Conservation (phyloP, 2,797 vertebrate species). For the Chaetophractus vellerosus region DNA sequence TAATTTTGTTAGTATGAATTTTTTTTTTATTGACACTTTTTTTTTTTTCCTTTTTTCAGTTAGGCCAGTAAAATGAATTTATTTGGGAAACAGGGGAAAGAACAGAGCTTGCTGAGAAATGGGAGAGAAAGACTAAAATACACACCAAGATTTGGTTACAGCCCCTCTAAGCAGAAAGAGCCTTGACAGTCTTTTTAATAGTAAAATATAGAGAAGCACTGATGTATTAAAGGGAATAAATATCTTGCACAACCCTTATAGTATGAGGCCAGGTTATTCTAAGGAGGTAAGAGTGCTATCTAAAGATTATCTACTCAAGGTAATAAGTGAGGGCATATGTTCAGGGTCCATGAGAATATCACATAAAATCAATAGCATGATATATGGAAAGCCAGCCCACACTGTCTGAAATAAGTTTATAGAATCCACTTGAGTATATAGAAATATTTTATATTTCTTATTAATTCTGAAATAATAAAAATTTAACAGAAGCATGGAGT, state of each 20-base stretch:
- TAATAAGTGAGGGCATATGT: conserved; percentile 12
- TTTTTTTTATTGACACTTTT: neutral
- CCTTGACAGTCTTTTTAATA: neutral
- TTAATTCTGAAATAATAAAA: conserved; percentile 21
- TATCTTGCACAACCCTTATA: neutral
- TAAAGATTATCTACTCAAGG: conserved; percentile 4
- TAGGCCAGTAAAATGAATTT: no score
- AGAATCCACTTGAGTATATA: neutral
- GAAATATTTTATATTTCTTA: conserved; percentile 10
- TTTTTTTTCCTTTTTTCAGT: neutral
- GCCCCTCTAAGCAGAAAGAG: no score
- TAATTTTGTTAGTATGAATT: conserved; percentile 27
- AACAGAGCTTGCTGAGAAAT: no score
- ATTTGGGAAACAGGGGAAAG: no score
- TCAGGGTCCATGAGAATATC: neutral
- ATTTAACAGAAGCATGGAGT: neutral
- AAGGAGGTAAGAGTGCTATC: neutral
- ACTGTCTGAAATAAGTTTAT: neutral
- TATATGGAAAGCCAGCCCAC: neutral
- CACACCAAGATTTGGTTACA: no score
- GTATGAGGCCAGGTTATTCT: neutral
- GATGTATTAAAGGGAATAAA: neutral
- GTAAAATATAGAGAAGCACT: neutral
- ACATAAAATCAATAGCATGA: conserved; percentile 18
- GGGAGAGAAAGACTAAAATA: no score